Evolutionary conservation across 2,888 invertebrate genomes (phyloP).

Genomic region (Yponomeuta plumbellus): DNA sequence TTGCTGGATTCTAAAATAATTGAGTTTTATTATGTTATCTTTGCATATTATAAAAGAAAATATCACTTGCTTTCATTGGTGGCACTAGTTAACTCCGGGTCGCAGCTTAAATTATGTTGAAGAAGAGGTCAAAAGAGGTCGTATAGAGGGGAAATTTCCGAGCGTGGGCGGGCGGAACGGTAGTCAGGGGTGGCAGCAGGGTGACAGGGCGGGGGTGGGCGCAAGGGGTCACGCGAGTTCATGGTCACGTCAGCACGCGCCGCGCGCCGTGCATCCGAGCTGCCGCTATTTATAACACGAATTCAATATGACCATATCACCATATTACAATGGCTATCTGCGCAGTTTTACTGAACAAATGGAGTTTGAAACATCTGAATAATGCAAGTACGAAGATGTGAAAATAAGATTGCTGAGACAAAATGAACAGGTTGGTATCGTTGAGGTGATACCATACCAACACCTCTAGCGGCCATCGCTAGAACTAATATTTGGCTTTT

Average conservation of each 20-base stretch:
- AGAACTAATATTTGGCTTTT: not conserved
- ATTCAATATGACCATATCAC: not conserved
- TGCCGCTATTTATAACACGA: slow-evolving; percentile 16
- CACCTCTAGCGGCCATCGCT: not conserved
- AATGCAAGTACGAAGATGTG: not conserved
- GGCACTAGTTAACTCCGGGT: not conserved
- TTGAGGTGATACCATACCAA: not conserved
- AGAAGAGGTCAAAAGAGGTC: not conserved
- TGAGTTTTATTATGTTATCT: too few relatives aligned
- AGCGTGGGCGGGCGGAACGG: not conserved
- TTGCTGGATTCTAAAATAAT: too few relatives aligned
- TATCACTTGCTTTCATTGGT: not conserved
- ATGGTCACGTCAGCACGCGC: slow-evolving; percentile 46
- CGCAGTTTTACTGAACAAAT: not conserved
- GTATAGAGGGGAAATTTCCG: not conserved
- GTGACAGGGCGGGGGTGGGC: slow-evolving; percentile 23
- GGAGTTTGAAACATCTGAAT: not conserved
- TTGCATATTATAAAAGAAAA: not conserved
- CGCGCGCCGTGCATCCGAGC: slow-evolving; percentile 28
- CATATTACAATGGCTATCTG: not conserved
- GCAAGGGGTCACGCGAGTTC: slow-evolving; percentile 62
- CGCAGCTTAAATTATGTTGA: not conserved
- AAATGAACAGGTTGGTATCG: not conserved
- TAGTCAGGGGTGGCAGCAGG: slow-evolving; percentile 4
- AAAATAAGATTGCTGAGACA: not conserved